Base-by-base conservation (phyloP, 2,113 vertebrate genomes). In the Toxotes jaculatrix region DNA sequence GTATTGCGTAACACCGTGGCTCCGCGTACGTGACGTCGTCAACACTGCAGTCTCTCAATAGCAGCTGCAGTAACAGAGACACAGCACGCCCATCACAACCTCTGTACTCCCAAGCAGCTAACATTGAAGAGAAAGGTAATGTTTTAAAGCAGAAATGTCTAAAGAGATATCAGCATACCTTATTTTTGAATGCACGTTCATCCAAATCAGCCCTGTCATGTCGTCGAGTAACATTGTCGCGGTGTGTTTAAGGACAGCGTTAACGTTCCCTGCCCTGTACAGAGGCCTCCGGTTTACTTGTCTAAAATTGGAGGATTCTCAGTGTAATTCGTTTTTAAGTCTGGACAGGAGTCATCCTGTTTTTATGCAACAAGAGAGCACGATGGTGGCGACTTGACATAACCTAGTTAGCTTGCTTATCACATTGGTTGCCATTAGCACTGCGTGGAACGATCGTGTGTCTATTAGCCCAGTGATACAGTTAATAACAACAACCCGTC, bases 61-160 rank as follows among this genome's bases (percentile, higher is more conserved):
- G 59, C 82, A 77, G 85, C 87, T 78, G 82, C 83, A 80, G 79
- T 70, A 72, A 69, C 85, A 79, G 76, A 73, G 55, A 74, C 69
- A 31, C 82, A 89, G 79, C 79, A 85, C 86, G 83, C 81, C 85
- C 87, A 81, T 66, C 67, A 43, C 76, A 70, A 65, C 70, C 61
- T 40, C 70, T 74, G 57, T 51, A 49, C 66, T 69, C 75, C 49
- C 19, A 62, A 43, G 75, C 73, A 64, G 73, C 90, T 86, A 73
- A 82, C 31, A 73, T n/a, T 85, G 83, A 84, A 65, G 78, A 67
- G 93, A 38, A 91, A 93, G 94, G 93, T 95, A 94, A 92, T 36
- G 42, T 61, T 73, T 61, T 23, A 10, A 45, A 51, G 34, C 57
- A 67, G 21, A 19, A 1, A 53, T 23, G 16, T 21, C 43, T 42